A percentile compares a stretch with the other conserved stretches of the same genome.
These are phyloP conservation scores for Semaprochilodus insignis DNA, from an alignment of 2,797 vertebrate genomes.

Conservation along the genomic window DNA sequence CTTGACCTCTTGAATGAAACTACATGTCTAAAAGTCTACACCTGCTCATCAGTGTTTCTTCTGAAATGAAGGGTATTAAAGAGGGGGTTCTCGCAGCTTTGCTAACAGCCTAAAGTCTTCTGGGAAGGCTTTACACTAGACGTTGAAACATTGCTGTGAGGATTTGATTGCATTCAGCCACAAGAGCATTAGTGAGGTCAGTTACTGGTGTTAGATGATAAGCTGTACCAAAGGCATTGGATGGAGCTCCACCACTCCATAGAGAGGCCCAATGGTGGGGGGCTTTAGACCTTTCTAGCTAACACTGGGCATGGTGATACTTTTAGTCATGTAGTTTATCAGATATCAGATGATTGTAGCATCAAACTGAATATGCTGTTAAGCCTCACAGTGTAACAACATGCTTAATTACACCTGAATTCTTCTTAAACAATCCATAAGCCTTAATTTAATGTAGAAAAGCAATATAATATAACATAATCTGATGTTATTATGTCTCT, in stretches of 20 bases:
- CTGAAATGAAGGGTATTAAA: neutral
- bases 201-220: too few species aligned
- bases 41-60: neutral
- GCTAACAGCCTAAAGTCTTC: neutral
- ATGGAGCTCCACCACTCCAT: neutral
- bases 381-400: too few species aligned
- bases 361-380: too few species aligned
- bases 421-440: neutral
- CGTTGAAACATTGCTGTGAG: neutral
- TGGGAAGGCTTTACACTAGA: neutral
- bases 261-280: neutral
- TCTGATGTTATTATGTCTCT: neutral
- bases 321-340: too few species aligned
- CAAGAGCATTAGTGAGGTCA: neutral
- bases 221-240: neutral
- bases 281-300: too few species aligned
- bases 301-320: neutral
- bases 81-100: neutral
- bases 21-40: neutral
- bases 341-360: too few species aligned
- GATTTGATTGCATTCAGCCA: neutral
- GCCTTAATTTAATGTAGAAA: neutral
- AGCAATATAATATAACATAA: neutral
- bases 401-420: too few species aligned
- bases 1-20: neutral